Conservation (phyloP, 2,888 invertebrate genomes). For the Aphidoletes aphidimyza region DNA sequence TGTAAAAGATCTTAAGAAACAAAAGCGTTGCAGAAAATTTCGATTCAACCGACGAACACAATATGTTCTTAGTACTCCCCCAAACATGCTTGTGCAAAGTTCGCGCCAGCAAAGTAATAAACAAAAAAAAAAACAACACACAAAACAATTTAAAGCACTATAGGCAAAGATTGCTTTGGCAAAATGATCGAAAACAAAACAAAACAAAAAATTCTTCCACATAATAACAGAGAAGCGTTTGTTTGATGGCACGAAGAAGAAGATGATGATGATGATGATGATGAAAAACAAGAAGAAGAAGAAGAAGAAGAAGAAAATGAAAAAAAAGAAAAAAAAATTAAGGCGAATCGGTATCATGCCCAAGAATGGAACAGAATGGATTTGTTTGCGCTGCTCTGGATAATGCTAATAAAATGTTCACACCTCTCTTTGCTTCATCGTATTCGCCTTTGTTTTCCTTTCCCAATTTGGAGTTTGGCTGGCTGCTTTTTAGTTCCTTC, state of each 20-base stretch:
- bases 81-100: too few species aligned
- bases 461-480: conserved; percentile 31
- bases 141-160: too few species aligned
- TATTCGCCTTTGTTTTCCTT: conserved; percentile 42
- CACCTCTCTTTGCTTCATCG: conserved; percentile 51
- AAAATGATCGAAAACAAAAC: too few species aligned
- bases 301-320: background rate
- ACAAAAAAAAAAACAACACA: too few species aligned
- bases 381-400: conserved; percentile 45
- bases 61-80: too few species aligned
- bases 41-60: too few species aligned
- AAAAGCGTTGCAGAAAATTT: too few species aligned
- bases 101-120: too few species aligned
- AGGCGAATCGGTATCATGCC: conserved; percentile 39
- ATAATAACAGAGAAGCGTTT: background rate
- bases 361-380: conserved; percentile 43
- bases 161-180: too few species aligned
- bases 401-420: conserved; percentile 51
- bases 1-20: too few species aligned
- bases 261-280: background rate
- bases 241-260: background rate
- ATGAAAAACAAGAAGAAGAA: background rate
- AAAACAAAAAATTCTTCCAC: background rate
- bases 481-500: background rate
- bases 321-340: background rate